Evolutionary conservation across 2,888 invertebrate genomes (phyloP).

Genomic region (Rotaria macrura): DNA sequence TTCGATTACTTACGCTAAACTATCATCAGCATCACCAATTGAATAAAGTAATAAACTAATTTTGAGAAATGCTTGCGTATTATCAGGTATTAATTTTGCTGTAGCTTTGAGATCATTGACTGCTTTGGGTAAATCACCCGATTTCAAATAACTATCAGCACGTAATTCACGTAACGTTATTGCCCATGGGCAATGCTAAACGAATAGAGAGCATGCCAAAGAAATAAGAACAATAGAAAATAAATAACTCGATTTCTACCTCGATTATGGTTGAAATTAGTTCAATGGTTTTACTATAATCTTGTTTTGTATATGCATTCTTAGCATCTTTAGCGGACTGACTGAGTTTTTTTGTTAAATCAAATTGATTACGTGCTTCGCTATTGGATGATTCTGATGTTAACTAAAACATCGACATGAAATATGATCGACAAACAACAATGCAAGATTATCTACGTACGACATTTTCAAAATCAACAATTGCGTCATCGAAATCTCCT

Average conservation of each 20-base stretch:
- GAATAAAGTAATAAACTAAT: constrained; percentile 75
- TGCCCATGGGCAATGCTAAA: constrained; percentile 73
- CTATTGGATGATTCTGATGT: constrained; percentile 53
- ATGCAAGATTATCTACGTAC: constrained; percentile 59
- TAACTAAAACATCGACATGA: background rate
- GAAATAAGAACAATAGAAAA: background rate
- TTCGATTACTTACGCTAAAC: constrained; percentile 62
- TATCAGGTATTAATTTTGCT: constrained; percentile 79
- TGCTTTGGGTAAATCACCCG: constrained; percentile 56
- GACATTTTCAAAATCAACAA: constrained; percentile 69
- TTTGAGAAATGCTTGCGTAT: constrained; percentile 71
- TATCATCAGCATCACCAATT: constrained; percentile 78
- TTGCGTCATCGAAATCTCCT: constrained; percentile 70
- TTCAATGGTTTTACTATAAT: constrained; percentile 59
- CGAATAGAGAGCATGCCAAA: background rate
- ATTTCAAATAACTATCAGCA: constrained; percentile 68
- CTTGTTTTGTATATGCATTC: constrained; percentile 56
- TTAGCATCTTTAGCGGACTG: constrained; percentile 59
- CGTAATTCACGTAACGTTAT: constrained; percentile 69
- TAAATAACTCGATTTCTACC: constrained; percentile 40
- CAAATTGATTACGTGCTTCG: constrained; percentile 64
- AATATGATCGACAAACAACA: background rate
- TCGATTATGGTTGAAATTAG: constrained; percentile 63
- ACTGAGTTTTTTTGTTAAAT: constrained; percentile 59
- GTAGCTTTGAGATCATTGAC: constrained; percentile 78